phyloP scores from a whole-genome alignment of 1,140 invertebrate species.

The Zaprionus nigranus region DNA sequence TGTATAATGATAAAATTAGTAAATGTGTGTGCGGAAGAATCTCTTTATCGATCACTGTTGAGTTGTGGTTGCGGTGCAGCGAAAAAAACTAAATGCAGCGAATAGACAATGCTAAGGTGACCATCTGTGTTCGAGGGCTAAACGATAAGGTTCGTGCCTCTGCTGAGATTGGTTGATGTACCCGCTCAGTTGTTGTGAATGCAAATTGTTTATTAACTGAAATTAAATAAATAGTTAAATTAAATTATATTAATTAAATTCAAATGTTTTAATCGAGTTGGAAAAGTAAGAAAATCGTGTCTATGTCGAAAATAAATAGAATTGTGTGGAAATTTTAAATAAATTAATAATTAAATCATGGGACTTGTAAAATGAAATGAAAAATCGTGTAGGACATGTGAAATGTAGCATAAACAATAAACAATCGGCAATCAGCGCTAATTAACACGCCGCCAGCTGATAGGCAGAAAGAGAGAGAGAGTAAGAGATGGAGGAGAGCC shows the following conservation, averaged over 20 bases:
- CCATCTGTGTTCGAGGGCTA: neutral
- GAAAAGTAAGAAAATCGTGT: constrained; percentile 19
- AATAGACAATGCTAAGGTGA: constrained; percentile 22
- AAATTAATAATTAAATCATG: constrained; percentile 32
- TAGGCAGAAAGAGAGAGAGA: constrained; percentile 6
- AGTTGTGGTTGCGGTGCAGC: constrained; percentile 18
- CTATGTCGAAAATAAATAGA: constrained; percentile 1
- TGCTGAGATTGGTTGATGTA: constrained; percentile 17
- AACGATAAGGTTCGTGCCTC: constrained; percentile 18
- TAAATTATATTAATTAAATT: neutral
- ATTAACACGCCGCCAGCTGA: constrained; percentile 66
- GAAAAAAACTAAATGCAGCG: constrained; percentile 8
- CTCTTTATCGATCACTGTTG: neutral
- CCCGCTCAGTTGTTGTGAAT: constrained; percentile 3
- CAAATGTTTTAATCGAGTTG: neutral
- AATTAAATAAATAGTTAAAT: constrained; percentile 3
- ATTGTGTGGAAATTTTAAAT: constrained; percentile 9
- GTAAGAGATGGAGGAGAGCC: neutral
- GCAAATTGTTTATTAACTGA: neutral
- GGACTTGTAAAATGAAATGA: constrained; percentile 24
- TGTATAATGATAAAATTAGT: too few relatives aligned
- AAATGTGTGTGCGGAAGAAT: too few relatives aligned
- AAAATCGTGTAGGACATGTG: constrained; percentile 54
- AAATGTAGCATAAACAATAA: constrained; percentile 55
- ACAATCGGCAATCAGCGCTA: constrained; percentile 66